Conservation (phyloP, 2,797 vertebrate genomes). For the Coregonus ussuriensis region DNA sequence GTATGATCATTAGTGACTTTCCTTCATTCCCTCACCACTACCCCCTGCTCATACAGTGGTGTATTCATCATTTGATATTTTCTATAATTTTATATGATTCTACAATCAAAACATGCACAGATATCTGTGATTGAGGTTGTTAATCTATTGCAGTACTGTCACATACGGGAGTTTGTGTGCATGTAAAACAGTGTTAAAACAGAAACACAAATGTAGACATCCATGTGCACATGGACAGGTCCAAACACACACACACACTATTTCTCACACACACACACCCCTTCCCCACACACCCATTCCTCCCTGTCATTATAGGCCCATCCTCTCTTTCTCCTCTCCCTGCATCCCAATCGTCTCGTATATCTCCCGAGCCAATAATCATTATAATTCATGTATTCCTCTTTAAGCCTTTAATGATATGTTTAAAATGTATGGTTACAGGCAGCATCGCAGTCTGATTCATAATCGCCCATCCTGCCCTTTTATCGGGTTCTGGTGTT, state of each 20-base stretch:
- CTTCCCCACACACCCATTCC: slow-evolving; percentile 20
- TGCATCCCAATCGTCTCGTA: slow-evolving; percentile 42
- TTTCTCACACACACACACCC: not conserved
- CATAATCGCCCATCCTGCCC: slow-evolving; percentile 62
- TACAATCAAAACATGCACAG: not conserved
- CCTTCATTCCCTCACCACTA: not conserved
- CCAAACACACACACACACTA: too few species aligned
- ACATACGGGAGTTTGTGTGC: not conserved
- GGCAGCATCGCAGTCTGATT: slow-evolving; percentile 61
- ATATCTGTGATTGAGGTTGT: not conserved
- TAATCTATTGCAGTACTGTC: not conserved
- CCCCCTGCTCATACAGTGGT: not conserved
- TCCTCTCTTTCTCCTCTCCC: slow-evolving; percentile 41
- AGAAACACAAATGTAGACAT: slow-evolving; percentile 12
- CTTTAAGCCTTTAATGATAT: slow-evolving; percentile 63
- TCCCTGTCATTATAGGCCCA: slow-evolving; percentile 52
- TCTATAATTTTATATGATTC: not conserved
- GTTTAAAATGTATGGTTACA: slow-evolving; percentile 70
- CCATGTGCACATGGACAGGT: not conserved
- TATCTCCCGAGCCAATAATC: slow-evolving; percentile 65
- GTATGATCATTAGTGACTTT: not conserved
- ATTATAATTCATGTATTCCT: slow-evolving; percentile 68
- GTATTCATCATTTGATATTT: not conserved
- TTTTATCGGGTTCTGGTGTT: slow-evolving; percentile 65
- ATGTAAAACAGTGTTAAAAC: not conserved